A percentile compares a stretch with the other conserved stretches of the same genome.
These are phyloP conservation scores for Anguilla pacifica DNA, from an alignment of 2,797 vertebrate genomes.

Conservation along the genomic window DNA sequence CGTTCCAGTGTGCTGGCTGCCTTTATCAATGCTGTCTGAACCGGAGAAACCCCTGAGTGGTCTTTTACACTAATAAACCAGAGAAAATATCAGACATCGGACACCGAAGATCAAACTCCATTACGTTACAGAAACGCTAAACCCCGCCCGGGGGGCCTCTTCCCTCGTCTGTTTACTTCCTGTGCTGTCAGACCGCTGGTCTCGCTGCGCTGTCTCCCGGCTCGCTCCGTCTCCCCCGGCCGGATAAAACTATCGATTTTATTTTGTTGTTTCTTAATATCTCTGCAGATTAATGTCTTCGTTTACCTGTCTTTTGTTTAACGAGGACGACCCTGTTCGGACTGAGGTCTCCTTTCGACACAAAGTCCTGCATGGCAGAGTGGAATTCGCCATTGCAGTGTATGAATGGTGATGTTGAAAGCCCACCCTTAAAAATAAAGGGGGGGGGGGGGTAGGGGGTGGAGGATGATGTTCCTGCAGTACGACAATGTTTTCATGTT, in stretches of 20 bases:
- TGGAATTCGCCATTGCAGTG: no score
- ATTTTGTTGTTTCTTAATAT: background rate
- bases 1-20: background rate
- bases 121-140: constrained; percentile 80
- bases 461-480: no score
- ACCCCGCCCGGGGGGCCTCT: constrained; percentile 65
- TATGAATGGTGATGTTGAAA: no score
- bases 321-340: background rate
- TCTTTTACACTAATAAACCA: constrained; percentile 73
- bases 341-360: no score
- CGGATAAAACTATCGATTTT: background rate
- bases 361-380: no score
- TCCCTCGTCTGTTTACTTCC: constrained; percentile 79
- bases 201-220: constrained; percentile 64
- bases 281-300: background rate
- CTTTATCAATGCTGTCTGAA: constrained; percentile 44
- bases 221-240: constrained; percentile 19
- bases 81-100: constrained; percentile 69
- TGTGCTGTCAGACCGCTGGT: constrained; percentile 75
- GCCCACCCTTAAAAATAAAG: no score
- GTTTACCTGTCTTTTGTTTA: background rate
- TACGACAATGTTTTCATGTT: no score
- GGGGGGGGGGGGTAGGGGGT: no score
- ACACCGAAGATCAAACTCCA: constrained; percentile 77
- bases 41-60: constrained; percentile 69